A percentile compares a stretch with the other conserved stretches of the same genome.
phyloP scores from a whole-genome alignment of 1,140 invertebrate genomes.

The Sinella curviseta region DNA sequence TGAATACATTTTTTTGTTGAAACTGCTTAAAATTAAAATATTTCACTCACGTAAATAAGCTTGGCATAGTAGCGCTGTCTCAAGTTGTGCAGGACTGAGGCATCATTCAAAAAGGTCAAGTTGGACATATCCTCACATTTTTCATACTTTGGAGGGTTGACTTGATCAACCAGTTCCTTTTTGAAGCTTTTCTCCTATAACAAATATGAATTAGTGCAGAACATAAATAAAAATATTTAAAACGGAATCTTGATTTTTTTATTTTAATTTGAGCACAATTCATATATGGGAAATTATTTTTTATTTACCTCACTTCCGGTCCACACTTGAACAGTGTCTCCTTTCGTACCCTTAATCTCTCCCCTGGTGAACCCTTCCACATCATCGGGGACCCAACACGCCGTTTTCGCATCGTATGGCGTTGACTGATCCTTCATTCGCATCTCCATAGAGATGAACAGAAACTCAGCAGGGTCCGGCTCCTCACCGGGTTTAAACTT shows the following conservation, averaged over 20 bases:
- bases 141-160: slow-evolving; percentile 99
- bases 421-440: slow-evolving; percentile 59
- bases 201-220: not conserved
- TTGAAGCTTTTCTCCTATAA: slow-evolving; percentile 86
- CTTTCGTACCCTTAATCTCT: slow-evolving; percentile 97
- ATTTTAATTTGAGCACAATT: not conserved
- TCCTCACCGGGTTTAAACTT: slow-evolving; percentile 53
- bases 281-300: not conserved
- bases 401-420: slow-evolving; percentile 86
- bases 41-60: slow-evolving; percentile 98
- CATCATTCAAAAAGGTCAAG: slow-evolving; percentile 99
- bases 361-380: slow-evolving; percentile 95
- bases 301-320: slow-evolving; percentile 83
- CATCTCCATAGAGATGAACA: slow-evolving; percentile 58
- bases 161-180: slow-evolving; percentile 95
- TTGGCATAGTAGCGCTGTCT: slow-evolving; percentile 96
- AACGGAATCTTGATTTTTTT: no score
- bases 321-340: slow-evolving; percentile 90
- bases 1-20: no score
- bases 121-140: slow-evolving; percentile 99
- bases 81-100: slow-evolving; percentile 97
- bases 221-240: no score
- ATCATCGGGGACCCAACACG: slow-evolving; percentile 96
- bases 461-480: slow-evolving; percentile 57
- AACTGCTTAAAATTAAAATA: not conserved